These are phyloP conservation scores for Strix occidentalis DNA, from an alignment of 2,797 vertebrate genomes.

Conservation along the genomic window DNA sequence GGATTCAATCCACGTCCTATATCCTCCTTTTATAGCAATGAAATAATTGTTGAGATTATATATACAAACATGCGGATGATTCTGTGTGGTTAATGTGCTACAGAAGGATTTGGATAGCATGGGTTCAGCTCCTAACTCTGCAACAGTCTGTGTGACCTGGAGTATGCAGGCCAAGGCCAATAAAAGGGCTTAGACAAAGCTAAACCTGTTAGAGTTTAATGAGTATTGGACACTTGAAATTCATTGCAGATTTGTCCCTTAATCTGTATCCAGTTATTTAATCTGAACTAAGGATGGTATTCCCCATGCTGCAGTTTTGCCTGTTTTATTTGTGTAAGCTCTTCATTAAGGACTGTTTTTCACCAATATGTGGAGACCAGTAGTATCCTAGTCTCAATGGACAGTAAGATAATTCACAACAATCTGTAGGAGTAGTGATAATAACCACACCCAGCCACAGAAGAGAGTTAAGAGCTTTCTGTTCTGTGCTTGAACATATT, in stretches of 20 bases:
- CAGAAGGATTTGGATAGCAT: not conserved
- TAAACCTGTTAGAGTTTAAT: not conserved
- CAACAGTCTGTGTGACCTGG: not conserved
- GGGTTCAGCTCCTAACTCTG: not conserved
- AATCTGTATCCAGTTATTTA: not conserved
- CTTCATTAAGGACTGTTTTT: not conserved
- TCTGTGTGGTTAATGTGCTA: not conserved
- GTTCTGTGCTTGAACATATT: not conserved
- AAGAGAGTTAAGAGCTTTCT: conserved; percentile 25
- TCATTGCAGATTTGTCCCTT: not conserved
- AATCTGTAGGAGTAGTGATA: conserved; percentile 37
- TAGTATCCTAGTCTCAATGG: not conserved
- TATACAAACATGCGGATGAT: not conserved
- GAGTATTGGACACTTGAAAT: not conserved
- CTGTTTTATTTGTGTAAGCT: not conserved
- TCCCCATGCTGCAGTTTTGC: not conserved
- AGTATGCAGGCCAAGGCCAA: not conserved
- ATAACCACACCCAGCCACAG: conserved; percentile 26
- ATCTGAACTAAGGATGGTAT: not conserved
- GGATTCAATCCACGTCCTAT: not conserved
- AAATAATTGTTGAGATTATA: not conserved
- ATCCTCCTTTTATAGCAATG: not conserved
- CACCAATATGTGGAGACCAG: not conserved
- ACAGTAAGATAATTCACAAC: not conserved
- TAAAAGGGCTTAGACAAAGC: not conserved